These are phyloP conservation scores for Nomada lathburiana DNA, from an alignment of 2,888 invertebrate genomes.

Conservation along the genomic window DNA sequence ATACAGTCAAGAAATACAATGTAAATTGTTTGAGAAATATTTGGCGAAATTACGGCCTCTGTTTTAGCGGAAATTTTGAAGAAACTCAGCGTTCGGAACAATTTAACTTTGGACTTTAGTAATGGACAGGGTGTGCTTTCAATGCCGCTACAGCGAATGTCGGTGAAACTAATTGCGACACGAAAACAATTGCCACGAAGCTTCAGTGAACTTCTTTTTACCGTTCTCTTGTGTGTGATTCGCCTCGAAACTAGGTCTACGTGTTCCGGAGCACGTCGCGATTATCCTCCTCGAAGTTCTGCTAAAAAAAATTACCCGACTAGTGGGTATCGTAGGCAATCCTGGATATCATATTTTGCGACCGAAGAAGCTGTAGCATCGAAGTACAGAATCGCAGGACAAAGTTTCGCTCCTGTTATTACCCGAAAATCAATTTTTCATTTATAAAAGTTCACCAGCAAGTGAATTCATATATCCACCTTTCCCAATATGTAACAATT, in stretches of 20 bases:
- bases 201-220: not conserved
- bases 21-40: no score
- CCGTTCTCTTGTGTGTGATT: not conserved
- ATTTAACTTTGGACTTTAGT: not conserved
- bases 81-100: not conserved
- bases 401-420: no score
- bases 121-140: not conserved
- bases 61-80: not conserved
- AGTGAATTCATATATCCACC: no score
- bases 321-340: constrained; percentile 6
- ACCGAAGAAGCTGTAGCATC: no score
- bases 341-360: not conserved
- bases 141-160: no score
- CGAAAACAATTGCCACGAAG: not conserved
- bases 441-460: no score
- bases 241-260: not conserved
- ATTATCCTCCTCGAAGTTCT: not conserved
- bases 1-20: no score
- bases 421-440: no score
- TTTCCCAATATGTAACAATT: no score
- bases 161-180: not conserved
- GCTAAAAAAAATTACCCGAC: not conserved
- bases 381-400: not conserved
- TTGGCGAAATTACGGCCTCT: not conserved
- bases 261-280: not conserved